Evolutionary conservation across 2,113 vertebrate species (phyloP).

Genomic region (Anguilla japonica): DNA sequence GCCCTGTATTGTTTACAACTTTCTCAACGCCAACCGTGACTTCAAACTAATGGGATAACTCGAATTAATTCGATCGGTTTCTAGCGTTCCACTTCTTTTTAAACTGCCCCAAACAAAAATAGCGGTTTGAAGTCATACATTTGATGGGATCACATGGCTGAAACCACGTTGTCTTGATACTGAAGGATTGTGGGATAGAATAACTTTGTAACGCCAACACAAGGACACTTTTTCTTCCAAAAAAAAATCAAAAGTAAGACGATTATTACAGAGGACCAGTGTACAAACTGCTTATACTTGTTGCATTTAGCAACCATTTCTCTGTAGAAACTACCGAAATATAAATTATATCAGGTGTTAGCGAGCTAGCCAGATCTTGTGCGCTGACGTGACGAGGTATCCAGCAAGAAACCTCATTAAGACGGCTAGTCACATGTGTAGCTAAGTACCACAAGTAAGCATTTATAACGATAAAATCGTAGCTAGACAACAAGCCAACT

Average conservation of each 20-base stretch:
- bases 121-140: not conserved
- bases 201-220: conserved; percentile 12
- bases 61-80: not conserved
- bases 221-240: not conserved
- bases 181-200: conserved; percentile 31
- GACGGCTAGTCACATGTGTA: not conserved
- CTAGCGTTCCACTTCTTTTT: too few relatives aligned
- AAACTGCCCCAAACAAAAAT: not conserved
- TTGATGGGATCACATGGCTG: conserved; percentile 29
- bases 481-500: not conserved
- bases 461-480: not conserved
- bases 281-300: not conserved
- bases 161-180: conserved; percentile 36
- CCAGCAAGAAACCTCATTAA: not conserved
- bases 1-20: conserved; percentile 44
- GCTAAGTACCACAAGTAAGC: not conserved
- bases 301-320: not conserved
- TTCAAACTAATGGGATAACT: not conserved
- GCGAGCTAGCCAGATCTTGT: not conserved
- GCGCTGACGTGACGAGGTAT: not conserved
- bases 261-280: not conserved
- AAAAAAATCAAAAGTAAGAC: not conserved
- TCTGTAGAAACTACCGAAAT: not conserved
- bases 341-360: not conserved
- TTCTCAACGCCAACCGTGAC: conserved; percentile 6